Conservation (phyloP, 2,797 vertebrate genomes). For the Brotula barbata region DNA sequence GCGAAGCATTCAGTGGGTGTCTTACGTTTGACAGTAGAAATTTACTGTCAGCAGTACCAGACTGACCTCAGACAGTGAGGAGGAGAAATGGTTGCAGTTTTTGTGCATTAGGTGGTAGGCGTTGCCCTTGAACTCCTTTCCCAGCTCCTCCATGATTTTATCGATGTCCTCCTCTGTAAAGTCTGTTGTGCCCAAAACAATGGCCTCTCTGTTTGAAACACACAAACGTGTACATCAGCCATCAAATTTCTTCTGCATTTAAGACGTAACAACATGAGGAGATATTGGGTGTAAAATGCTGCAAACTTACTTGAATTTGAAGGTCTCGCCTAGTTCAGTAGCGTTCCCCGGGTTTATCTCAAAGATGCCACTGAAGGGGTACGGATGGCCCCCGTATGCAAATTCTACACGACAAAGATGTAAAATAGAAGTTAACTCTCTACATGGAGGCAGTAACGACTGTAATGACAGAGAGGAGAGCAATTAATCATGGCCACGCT, state of each 20-base stretch:
- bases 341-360: constrained; percentile 90
- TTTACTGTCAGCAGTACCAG: too few species aligned
- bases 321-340: constrained; percentile 88
- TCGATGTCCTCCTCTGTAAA: constrained; percentile 91
- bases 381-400: constrained; percentile 92
- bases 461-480: constrained; percentile 46
- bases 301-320: constrained; percentile 91
- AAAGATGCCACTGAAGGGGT: constrained; percentile 93
- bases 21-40: background rate
- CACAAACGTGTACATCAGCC: constrained; percentile 4
- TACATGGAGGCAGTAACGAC: background rate
- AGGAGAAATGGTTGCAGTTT: constrained; percentile 93
- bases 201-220: constrained; percentile 83
- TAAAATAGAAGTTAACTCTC: constrained; percentile 22
- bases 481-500: constrained; percentile 36
- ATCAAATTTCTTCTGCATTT: background rate
- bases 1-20: background rate
- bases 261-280: background rate
- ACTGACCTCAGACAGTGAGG: constrained; percentile 87
- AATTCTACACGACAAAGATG: constrained; percentile 79
- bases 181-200: constrained; percentile 91
- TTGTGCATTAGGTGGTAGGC: constrained; percentile 92
- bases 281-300: background rate
- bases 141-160: constrained; percentile 93
- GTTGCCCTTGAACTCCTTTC: constrained; percentile 89